phyloP scores from a whole-genome alignment of 2,113 vertebrate species.

The Hemibagrus wyckioides region DNA sequence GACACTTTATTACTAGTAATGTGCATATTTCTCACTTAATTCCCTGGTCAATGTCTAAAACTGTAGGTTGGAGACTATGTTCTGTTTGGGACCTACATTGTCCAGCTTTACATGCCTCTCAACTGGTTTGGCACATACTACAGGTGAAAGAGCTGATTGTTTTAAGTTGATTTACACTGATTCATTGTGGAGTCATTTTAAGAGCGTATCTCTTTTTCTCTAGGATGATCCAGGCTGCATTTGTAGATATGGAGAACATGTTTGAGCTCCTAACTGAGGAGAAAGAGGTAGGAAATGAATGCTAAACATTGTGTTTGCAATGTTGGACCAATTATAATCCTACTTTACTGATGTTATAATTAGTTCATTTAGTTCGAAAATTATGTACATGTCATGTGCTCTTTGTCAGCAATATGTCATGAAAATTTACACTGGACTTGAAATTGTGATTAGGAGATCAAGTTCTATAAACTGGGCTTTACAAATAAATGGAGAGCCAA shows the following conservation, averaged over 20 bases:
- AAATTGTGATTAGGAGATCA: neutral
- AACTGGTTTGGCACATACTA: slow-evolving; percentile 96
- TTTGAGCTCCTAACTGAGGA: slow-evolving; percentile 61
- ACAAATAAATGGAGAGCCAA: neutral
- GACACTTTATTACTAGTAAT: neutral
- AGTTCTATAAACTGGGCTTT: neutral
- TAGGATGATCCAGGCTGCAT: slow-evolving; percentile 67
- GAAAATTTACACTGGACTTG: neutral
- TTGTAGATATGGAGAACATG: slow-evolving; percentile 70
- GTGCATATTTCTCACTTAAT: neutral
- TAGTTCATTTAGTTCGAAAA: neutral
- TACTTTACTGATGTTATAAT: neutral
- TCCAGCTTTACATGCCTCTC: slow-evolving; percentile 89
- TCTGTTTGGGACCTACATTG: slow-evolving; percentile 90
- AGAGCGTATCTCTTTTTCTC: neutral
- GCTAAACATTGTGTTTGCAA: neutral
- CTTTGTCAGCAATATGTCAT: neutral
- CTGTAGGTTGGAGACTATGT: slow-evolving; percentile 85
- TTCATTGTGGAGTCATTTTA: neutral
- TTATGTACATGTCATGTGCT: neutral
- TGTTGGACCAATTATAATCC: neutral
- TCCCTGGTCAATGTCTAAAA: neutral
- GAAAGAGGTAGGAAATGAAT: slow-evolving; percentile 54
- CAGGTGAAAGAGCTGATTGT: slow-evolving; percentile 72
- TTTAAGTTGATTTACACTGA: neutral